phyloP scores from a whole-genome alignment of 2,113 vertebrate species.

The Rhynchomys soricoides region DNA sequence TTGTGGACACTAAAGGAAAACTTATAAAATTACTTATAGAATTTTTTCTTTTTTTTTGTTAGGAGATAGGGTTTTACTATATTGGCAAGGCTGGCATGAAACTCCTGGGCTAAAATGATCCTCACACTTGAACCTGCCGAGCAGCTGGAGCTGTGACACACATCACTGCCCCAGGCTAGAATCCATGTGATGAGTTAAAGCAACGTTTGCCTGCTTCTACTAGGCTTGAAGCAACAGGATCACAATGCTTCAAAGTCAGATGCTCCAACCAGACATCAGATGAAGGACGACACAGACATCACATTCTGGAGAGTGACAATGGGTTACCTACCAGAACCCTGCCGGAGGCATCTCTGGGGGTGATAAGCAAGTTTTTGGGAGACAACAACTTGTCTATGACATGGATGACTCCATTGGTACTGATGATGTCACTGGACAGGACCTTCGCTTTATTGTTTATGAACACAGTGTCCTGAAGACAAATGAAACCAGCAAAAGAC shows the following conservation, averaged over 20 bases:
- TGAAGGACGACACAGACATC: neutral
- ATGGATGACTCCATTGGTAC: slow-evolving; percentile 93
- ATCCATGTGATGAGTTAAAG: neutral
- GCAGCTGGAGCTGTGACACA: neutral
- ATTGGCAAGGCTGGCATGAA: neutral
- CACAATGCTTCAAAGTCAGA: neutral
- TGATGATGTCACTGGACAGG: slow-evolving; percentile 85
- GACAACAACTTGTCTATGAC: slow-evolving; percentile 89
- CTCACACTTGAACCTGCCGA: neutral
- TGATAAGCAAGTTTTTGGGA: slow-evolving; percentile 81
- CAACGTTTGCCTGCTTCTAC: neutral
- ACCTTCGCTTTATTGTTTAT: slow-evolving; percentile 89
- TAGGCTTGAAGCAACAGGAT: neutral
- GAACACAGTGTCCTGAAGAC: slow-evolving; percentile 86
- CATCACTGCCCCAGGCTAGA: neutral
- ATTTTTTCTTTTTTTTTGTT: neutral
- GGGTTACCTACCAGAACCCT: slow-evolving; percentile 75
- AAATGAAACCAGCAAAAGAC: neutral
- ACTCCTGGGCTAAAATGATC: neutral
- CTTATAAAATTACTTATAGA: neutral
- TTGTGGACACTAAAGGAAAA: neutral
- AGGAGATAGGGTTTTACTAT: neutral
- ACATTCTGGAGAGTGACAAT: neutral
- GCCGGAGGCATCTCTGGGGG: slow-evolving; percentile 43
- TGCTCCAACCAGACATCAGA: neutral